These are phyloP conservation scores for Gerris buenoi DNA, from an alignment of 1,140 invertebrate genomes.

Conservation along the genomic window DNA sequence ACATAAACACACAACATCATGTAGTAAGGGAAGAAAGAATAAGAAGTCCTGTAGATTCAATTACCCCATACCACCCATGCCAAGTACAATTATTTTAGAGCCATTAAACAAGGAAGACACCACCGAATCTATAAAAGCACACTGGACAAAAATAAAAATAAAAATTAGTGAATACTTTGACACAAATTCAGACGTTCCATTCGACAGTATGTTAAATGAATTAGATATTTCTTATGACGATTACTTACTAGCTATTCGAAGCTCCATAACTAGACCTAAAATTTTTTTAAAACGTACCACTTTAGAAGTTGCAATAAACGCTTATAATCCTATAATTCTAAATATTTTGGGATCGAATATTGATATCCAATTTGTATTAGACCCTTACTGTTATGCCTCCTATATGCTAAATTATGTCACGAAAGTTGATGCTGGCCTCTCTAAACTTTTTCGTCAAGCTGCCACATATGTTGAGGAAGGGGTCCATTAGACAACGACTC, in stretches of 20 bases:
- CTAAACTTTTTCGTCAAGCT: background rate
- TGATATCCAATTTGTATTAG: slow-evolving; percentile 23
- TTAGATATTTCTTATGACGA: background rate
- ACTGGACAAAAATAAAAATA: background rate
- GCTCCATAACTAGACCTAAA: background rate
- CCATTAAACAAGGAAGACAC: background rate
- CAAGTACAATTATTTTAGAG: background rate
- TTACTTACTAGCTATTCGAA: background rate
- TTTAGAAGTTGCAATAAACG: slow-evolving; percentile 19
- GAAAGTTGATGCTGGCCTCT: too few relatives aligned
- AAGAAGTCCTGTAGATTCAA: background rate
- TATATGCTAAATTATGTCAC: slow-evolving; percentile 19
- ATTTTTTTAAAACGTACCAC: background rate
- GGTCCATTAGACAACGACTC: slow-evolving; percentile 18
- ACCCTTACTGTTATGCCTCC: slow-evolving; percentile 18
- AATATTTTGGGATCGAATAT: slow-evolving; percentile 22
- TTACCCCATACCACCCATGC: background rate
- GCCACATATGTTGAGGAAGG: background rate
- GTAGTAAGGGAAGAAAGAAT: background rate
- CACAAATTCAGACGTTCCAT: background rate
- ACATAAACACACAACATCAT: background rate
- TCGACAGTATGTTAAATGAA: background rate
- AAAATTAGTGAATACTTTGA: background rate
- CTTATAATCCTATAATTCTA: slow-evolving; percentile 21
- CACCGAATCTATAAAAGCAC: background rate